Conservation (phyloP, 1,140 invertebrate species). For the Copidosoma floridanum region DNA sequence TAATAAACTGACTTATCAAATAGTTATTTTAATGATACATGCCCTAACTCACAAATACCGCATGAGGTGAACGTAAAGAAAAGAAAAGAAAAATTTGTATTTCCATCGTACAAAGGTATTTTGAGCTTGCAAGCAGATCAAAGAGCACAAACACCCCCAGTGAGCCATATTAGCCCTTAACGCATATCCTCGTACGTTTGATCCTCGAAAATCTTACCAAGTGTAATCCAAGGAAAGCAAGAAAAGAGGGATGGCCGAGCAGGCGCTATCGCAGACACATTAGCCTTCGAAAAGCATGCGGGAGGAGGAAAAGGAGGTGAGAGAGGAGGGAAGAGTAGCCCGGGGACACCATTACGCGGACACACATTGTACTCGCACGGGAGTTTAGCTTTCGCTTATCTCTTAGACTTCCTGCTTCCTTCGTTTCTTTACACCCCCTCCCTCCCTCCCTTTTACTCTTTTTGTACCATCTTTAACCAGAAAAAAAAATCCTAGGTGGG, state of each 20-base stretch:
- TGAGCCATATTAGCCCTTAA: slow-evolving; percentile 10
- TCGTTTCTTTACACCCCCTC: slow-evolving; percentile 10
- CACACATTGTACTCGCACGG: slow-evolving; percentile 50
- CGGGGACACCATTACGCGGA: slow-evolving; percentile 51
- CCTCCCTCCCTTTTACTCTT: slow-evolving; percentile 16
- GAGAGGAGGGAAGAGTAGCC: slow-evolving; percentile 46
- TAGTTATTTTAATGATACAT: no score
- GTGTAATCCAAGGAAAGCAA: slow-evolving; percentile 13
- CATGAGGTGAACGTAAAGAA: no score
- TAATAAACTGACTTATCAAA: no score
- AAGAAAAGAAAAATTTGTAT: no score
- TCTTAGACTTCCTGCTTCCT: slow-evolving; percentile 23
- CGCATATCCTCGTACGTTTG: background rate
- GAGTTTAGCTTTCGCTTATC: slow-evolving; percentile 33
- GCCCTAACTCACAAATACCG: no score
- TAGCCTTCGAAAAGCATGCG: slow-evolving; percentile 49
- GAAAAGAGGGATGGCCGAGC: slow-evolving; percentile 22
- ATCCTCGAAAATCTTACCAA: background rate
- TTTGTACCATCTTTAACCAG: no score
- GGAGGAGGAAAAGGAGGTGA: no score
- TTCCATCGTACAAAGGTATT: no score
- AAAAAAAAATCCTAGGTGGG: no score
- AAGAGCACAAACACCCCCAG: no score
- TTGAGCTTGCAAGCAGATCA: no score
- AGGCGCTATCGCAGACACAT: slow-evolving; percentile 51